Evolutionary conservation across 23 tunicate genomes (phyloP).

Genomic region (Trididemnum miniatum): DNA sequence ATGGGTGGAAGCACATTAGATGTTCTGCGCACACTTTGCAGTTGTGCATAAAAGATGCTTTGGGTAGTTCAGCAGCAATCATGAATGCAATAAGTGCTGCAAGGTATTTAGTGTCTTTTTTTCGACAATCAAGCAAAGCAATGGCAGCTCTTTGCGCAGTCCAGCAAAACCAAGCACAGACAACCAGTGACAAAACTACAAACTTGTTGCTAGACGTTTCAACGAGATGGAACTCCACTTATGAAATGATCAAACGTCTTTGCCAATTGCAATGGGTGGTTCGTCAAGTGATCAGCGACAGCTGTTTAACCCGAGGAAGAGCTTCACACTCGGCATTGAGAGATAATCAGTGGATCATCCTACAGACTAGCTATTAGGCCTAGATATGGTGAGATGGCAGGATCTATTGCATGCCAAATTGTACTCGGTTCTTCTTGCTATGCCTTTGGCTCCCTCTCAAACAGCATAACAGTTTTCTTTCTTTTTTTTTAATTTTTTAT

Average conservation of each 20-base stretch:
- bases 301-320: not conserved
- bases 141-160: not conserved
- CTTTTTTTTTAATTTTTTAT: too few relatives aligned
- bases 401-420: too few relatives aligned
- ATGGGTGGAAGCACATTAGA: not conserved
- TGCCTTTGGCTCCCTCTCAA: too few relatives aligned
- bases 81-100: not conserved
- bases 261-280: conserved; percentile 36
- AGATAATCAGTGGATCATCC: conserved; percentile 30
- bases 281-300: conserved; percentile 24
- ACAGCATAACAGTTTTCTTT: too few relatives aligned
- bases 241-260: conserved; percentile 19
- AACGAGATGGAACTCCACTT: not conserved
- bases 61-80: not conserved
- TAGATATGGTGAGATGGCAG: too few relatives aligned
- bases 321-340: not conserved
- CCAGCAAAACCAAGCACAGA: not conserved
- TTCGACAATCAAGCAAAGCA: not conserved
- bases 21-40: conserved; percentile 5
- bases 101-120: not conserved
- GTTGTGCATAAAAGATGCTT: conserved; percentile 12
- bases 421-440: too few relatives aligned
- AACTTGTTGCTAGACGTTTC: not conserved
- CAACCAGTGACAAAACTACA: not conserved
- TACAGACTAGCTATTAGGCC: too few relatives aligned